Conservation (phyloP, 2,797 vertebrate species). For the Octomys mimax region DNA sequence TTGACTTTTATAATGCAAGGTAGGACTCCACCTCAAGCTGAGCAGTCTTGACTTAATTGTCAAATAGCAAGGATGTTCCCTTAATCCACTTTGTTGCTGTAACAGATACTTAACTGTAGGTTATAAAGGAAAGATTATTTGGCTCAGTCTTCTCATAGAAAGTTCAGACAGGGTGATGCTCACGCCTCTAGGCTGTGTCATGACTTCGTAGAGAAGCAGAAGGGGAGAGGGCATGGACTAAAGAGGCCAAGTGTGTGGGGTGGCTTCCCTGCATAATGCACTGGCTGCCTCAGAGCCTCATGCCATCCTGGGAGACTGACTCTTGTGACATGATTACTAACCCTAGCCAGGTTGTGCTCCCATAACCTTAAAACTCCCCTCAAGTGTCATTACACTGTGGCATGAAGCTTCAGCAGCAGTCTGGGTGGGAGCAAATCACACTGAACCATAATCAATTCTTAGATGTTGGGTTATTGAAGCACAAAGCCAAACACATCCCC, state of each 20-base stretch:
- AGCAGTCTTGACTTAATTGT: background rate
- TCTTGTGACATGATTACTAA: background rate
- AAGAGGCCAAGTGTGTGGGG: background rate
- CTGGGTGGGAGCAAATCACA: background rate
- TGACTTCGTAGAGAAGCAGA: background rate
- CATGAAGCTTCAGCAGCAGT: background rate
- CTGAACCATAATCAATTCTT: background rate
- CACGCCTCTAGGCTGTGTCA: background rate
- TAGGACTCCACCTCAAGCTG: background rate
- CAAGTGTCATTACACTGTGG: background rate
- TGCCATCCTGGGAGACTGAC: background rate
- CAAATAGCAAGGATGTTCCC: background rate
- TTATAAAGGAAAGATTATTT: background rate
- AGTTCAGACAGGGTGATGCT: background rate
- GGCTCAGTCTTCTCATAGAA: background rate
- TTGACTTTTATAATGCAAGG: background rate
- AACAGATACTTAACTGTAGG: background rate
- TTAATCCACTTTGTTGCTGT: background rate
- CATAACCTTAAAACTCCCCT: background rate
- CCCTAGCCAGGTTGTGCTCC: background rate
- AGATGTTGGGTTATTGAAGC: background rate
- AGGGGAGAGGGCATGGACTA: background rate
- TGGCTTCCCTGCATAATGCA: background rate
- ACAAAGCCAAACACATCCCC: background rate
- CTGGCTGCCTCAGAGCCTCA: background rate